These are phyloP conservation scores for Phenganax marumi DNA, from an alignment of 92 coral and sea anemone species.

Conservation along the genomic window DNA sequence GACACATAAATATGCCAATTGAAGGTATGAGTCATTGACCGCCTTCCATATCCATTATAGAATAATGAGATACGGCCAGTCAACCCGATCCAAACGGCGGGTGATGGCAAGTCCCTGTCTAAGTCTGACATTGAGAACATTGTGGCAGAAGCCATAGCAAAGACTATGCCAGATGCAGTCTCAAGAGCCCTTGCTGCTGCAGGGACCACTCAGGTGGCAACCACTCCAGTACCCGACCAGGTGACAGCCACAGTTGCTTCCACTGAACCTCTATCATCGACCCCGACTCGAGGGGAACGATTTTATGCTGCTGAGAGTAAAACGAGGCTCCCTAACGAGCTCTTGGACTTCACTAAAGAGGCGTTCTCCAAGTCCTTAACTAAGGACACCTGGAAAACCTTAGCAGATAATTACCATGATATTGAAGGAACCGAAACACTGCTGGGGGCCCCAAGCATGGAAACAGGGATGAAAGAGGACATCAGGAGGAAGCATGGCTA, in stretches of 20 bases:
- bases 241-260: too few relatives aligned
- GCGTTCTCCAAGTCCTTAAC: constrained; percentile 55
- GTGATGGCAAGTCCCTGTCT: constrained; percentile 1
- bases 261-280: too few relatives aligned
- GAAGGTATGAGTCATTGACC: constrained; percentile 4
- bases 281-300: too few relatives aligned
- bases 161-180: too few relatives aligned
- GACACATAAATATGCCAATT: background rate
- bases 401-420: constrained; percentile 44
- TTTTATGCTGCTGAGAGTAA: too few relatives aligned
- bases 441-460: constrained; percentile 53
- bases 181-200: too few relatives aligned
- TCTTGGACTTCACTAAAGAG: constrained; percentile 38
- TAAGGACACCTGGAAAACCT: constrained; percentile 49
- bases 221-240: too few relatives aligned
- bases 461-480: constrained; percentile 60
- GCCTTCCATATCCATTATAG: constrained; percentile 11
- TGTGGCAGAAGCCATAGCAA: background rate
- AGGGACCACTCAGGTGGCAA: too few relatives aligned
- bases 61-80: constrained; percentile 7
- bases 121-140: background rate
- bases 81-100: constrained; percentile 8
- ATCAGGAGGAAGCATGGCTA: constrained; percentile 53
- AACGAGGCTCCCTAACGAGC: constrained; percentile 11
- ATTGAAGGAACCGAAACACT: constrained; percentile 51